Evolutionary conservation across 2,113 vertebrate genomes (phyloP).

Genomic region (Prionailurus viverrinus): DNA sequence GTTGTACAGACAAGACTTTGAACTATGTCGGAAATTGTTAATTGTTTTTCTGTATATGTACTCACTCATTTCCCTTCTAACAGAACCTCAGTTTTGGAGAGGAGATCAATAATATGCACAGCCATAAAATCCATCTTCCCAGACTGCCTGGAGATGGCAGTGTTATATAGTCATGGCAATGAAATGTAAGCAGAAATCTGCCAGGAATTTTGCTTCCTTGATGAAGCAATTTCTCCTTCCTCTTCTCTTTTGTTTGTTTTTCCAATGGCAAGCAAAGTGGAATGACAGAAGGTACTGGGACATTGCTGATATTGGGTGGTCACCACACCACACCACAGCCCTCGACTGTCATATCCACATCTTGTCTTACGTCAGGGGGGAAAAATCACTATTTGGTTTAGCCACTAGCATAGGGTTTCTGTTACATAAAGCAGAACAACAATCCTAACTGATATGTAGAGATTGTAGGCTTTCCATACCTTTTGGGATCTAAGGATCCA

Average conservation of each 20-base stretch:
- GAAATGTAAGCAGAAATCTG: background rate
- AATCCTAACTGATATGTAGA: background rate
- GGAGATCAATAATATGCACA: background rate
- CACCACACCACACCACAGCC: background rate
- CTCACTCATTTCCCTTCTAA: background rate
- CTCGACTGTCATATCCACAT: background rate
- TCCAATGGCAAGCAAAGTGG: background rate
- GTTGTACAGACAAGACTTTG: background rate
- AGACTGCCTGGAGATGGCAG: background rate
- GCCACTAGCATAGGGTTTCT: background rate
- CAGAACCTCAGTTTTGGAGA: background rate
- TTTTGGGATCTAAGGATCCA: background rate
- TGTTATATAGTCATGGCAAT: background rate
- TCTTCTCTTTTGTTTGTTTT: background rate
- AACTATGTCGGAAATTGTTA: background rate
- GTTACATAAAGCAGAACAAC: background rate
- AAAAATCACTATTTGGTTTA: background rate
- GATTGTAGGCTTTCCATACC: background rate
- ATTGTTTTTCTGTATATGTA: background rate
- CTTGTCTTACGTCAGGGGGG: background rate
- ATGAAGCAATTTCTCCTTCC: background rate
- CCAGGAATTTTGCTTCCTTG: background rate
- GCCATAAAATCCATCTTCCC: background rate
- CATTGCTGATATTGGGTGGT: background rate
- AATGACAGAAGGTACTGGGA: too few species aligned